phyloP scores from a whole-genome alignment of 2,113 vertebrate genomes.

The Dipodomys spectabilis region DNA sequence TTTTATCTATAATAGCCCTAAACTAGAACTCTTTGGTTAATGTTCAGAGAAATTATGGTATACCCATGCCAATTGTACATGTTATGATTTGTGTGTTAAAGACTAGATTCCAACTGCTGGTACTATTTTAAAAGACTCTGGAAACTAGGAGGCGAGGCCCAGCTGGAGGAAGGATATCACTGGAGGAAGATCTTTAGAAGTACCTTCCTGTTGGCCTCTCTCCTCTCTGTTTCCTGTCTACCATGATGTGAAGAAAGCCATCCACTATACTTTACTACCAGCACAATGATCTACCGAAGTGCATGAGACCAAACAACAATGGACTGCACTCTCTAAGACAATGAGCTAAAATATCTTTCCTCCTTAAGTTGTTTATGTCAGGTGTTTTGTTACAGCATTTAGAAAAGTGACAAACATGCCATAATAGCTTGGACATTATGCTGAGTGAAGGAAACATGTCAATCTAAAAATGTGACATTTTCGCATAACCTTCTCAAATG shows the following conservation, averaged over 20 bases:
- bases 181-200: neutral
- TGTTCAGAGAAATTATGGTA: neutral
- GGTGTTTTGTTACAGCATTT: neutral
- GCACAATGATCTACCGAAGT: neutral
- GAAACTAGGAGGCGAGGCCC: neutral
- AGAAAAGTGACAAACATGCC: neutral
- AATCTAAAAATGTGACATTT: neutral
- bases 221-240: neutral
- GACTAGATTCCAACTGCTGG: neutral
- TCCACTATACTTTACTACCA: neutral
- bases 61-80: neutral
- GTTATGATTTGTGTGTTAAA: neutral
- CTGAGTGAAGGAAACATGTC: neutral
- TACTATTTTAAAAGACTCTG: neutral
- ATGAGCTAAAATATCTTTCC: neutral
- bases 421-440: neutral
- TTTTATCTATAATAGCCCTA: slow-evolving; percentile 3
- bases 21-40: neutral
- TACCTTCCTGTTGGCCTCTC: neutral
- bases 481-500: slow-evolving; percentile 8
- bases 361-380: neutral
- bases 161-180: neutral
- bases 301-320: neutral
- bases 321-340: neutral
- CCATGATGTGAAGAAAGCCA: neutral